Conservation (phyloP, 2,888 invertebrate species). For the Trachelus iudaicus region DNA sequence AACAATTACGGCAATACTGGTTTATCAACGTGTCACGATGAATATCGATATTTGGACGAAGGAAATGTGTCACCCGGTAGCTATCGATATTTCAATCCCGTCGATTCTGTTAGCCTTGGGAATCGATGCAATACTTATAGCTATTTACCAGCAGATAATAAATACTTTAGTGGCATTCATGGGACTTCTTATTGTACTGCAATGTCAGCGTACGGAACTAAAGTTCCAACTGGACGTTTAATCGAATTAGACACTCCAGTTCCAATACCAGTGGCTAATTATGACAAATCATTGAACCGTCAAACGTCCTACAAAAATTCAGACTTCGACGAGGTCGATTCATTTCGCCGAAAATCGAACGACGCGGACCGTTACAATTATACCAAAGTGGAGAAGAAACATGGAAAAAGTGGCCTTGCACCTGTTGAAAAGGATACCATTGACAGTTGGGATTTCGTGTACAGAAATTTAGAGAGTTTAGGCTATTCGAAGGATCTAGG, state of each 20-base stretch:
- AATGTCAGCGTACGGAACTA: slow-evolving; percentile 36
- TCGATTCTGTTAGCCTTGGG: slow-evolving; percentile 7
- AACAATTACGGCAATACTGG: slow-evolving; percentile 39
- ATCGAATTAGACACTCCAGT: slow-evolving; percentile 74
- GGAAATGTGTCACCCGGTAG: slow-evolving; percentile 20
- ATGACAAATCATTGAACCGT: slow-evolving; percentile 42
- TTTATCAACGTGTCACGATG: slow-evolving; percentile 39
- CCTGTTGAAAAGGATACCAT: slow-evolving; percentile 59
- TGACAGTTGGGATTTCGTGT: slow-evolving; percentile 86
- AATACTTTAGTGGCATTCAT: slow-evolving; percentile 42
- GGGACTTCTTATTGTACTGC: slow-evolving; percentile 65
- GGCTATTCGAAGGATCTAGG: slow-evolving; percentile 76
- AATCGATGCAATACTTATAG: slow-evolving; percentile 33
- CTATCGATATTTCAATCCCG: slow-evolving; percentile 14
- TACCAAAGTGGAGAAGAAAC: slow-evolving; percentile 43
- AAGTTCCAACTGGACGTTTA: slow-evolving; percentile 75
- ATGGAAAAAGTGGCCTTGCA: slow-evolving; percentile 22
- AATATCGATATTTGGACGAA: slow-evolving; percentile 35
- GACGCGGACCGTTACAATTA: slow-evolving; percentile 31
- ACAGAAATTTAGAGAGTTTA: slow-evolving; percentile 79
- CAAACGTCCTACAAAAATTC: slow-evolving; percentile 32
- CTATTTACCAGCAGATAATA: slow-evolving; percentile 35
- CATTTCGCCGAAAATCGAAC: slow-evolving; percentile 27
- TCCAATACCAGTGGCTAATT: slow-evolving; percentile 42
- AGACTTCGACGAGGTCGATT: slow-evolving; percentile 48